These are phyloP conservation scores for Schlechtendalia chinensis DNA, from an alignment of 1,140 invertebrate genomes.

Conservation along the genomic window DNA sequence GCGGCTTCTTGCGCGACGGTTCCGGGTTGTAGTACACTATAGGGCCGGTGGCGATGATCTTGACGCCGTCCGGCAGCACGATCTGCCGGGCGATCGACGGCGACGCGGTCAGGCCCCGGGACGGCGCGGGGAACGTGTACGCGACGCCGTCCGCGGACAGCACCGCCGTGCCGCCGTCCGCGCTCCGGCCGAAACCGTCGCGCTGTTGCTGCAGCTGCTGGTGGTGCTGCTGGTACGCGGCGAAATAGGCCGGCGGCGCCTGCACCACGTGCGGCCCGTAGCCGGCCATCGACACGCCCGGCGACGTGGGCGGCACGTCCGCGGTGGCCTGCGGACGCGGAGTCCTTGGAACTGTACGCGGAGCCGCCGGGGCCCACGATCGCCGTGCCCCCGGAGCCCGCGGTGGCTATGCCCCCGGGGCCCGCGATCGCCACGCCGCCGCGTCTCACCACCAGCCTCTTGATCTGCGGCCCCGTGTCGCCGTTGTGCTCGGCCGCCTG, in stretches of 20 bases:
- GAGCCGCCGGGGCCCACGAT: slow-evolving; percentile 71
- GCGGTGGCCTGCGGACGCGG: slow-evolving; percentile 63
- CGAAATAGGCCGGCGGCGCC: background rate
- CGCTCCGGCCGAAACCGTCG: slow-evolving; percentile 69
- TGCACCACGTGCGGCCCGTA: slow-evolving; percentile 13
- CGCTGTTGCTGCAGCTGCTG: no score
- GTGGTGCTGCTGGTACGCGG: background rate
- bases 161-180: slow-evolving; percentile 67
- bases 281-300: slow-evolving; percentile 19
- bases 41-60: slow-evolving; percentile 67
- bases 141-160: slow-evolving; percentile 63
- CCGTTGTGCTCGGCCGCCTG: slow-evolving; percentile 43
- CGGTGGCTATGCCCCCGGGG: slow-evolving; percentile 70
- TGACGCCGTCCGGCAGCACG: slow-evolving; percentile 59
- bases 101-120: background rate
- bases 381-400: slow-evolving; percentile 69
- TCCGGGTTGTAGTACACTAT: slow-evolving; percentile 65
- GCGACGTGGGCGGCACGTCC: background rate
- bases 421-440: slow-evolving; percentile 74
- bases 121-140: slow-evolving; percentile 54
- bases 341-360: slow-evolving; percentile 67
- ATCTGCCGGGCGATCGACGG: slow-evolving; percentile 15
- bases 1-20: slow-evolving; percentile 6
- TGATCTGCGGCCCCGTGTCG: slow-evolving; percentile 64
- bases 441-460: slow-evolving; percentile 65